Evolutionary conservation across 53 echinoderm and acorn worm species (phyloP).

Genomic region (Paelopatides confundens): DNA sequence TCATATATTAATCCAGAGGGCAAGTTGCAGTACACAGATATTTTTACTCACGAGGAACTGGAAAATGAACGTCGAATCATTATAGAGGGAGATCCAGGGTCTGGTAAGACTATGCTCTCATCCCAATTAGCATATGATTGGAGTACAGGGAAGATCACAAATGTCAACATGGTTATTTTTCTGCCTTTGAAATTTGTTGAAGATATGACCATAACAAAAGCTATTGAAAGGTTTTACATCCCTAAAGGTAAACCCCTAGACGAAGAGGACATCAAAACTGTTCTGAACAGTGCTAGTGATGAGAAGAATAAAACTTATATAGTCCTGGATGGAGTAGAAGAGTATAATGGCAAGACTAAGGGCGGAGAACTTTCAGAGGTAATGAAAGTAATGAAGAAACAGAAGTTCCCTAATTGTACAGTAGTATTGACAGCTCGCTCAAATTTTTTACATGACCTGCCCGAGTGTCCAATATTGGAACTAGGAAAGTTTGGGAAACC

Average conservation of each 20-base stretch:
- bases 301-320: background rate
- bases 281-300: background rate
- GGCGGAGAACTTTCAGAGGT: too few species aligned
- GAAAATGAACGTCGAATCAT: too few species aligned
- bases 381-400: background rate
- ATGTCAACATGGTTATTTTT: too few species aligned
- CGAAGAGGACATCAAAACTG: background rate
- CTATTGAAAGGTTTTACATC: constrained; percentile 1
- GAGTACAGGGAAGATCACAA: too few species aligned
- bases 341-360: background rate
- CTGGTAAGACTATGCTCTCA: too few species aligned
- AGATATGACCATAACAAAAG: background rate
- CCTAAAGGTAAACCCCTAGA: background rate
- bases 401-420: background rate
- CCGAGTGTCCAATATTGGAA: background rate
- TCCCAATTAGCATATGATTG: too few species aligned
- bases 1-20: background rate
- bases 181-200: too few species aligned
- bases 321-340: too few species aligned
- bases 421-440: background rate
- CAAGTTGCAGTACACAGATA: background rate
- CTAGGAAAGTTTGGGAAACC: background rate
- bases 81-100: too few species aligned
- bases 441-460: background rate
- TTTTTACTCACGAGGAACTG: background rate